A percentile compares a stretch with the other conserved stretches of the same genome.
Evolutionary conservation across 2,888 invertebrate species (phyloP).

Genomic region (Meiosimyza decipiens): DNA sequence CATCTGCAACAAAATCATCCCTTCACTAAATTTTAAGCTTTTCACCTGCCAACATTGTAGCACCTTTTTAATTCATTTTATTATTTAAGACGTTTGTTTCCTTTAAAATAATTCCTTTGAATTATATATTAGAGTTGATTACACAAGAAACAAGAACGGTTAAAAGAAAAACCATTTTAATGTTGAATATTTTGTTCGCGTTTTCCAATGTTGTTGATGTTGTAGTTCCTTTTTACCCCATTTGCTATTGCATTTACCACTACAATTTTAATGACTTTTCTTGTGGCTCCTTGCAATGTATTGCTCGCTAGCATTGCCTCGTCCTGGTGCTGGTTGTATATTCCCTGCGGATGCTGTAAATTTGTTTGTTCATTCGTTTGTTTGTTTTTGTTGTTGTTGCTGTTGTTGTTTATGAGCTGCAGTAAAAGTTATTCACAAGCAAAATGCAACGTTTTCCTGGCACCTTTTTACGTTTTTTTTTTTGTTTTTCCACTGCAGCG

Average conservation of each 20-base stretch:
- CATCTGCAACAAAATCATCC: too few relatives aligned
- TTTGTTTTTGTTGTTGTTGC: background rate
- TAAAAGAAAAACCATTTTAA: too few relatives aligned
- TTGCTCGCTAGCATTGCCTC: background rate
- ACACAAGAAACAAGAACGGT: too few relatives aligned
- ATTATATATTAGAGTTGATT: too few relatives aligned
- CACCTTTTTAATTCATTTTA: too few relatives aligned
- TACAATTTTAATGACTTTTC: slow-evolving; percentile 18
- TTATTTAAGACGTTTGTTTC: too few relatives aligned
- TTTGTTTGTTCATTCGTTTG: slow-evolving; percentile 11
- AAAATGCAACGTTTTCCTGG: background rate
- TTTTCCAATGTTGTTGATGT: slow-evolving; percentile 10
- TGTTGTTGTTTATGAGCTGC: background rate
- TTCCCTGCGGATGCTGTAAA: slow-evolving; percentile 17
- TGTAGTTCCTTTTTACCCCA: background rate
- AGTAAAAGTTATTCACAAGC: background rate
- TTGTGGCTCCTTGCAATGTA: background rate
- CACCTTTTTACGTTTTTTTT: background rate
- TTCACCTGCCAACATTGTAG: too few relatives aligned
- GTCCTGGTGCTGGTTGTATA: background rate
- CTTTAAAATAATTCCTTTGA: too few relatives aligned
- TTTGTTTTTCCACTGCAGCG: background rate
- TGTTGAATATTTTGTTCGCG: background rate
- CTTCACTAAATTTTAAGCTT: too few relatives aligned
- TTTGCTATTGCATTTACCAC: background rate